Conservation (phyloP, 2,797 vertebrate species). For the Hippoglossus hippoglossus region DNA sequence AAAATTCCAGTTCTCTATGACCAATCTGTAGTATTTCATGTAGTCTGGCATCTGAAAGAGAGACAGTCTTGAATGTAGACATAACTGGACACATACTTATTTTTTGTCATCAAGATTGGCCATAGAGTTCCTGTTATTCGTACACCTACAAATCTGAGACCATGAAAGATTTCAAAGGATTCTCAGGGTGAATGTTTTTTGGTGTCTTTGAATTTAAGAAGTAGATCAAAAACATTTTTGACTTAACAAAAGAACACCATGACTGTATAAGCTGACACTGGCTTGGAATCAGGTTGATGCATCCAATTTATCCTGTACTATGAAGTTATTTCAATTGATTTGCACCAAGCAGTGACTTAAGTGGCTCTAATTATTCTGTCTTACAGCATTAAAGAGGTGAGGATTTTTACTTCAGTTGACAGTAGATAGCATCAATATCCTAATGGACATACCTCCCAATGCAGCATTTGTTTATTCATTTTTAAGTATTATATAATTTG, state of each 20-base stretch:
- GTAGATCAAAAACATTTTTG: not conserved
- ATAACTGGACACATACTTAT: not conserved
- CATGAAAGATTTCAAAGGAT: conserved; percentile 10
- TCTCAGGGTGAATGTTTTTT: not conserved
- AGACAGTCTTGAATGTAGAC: not conserved
- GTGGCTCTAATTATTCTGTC: not conserved
- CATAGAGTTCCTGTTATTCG: not conserved
- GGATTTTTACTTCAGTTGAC: not conserved
- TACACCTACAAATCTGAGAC: not conserved
- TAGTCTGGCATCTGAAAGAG: not conserved
- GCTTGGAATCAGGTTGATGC: not conserved
- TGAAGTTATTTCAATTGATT: not conserved
- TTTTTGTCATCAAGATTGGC: not conserved
- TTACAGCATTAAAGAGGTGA: not conserved
- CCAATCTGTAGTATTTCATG: not conserved
- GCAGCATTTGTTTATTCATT: no score
- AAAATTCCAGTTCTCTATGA: conserved; percentile 1
- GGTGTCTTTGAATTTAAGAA: not conserved
- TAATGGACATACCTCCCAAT: not conserved
- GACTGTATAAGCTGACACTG: not conserved
- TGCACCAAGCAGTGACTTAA: not conserved
- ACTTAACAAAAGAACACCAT: not conserved
- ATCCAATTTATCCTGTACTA: not conserved
- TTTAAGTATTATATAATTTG: no score
- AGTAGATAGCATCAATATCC: not conserved